These are phyloP conservation scores for Propithecus perrieri DNA, from an alignment of 2,797 vertebrate genomes.

Conservation along the genomic window DNA sequence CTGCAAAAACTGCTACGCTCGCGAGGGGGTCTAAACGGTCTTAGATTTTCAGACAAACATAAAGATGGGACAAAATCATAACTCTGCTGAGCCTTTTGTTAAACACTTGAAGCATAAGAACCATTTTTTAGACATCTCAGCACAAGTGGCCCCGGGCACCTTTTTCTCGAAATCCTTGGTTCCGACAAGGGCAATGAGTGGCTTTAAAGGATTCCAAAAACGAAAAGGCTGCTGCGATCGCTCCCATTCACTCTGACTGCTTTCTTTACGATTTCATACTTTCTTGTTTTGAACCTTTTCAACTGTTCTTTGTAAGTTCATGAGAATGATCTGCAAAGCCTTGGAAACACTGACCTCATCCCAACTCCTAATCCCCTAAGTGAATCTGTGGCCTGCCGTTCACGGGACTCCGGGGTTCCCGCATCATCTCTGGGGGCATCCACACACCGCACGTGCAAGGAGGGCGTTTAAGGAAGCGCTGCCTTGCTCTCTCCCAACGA, in stretches of 20 bases:
- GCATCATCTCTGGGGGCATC: not conserved
- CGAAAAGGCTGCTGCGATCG: fast-evolving
- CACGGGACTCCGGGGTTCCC: not conserved
- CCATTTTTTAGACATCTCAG: conserved; percentile 38
- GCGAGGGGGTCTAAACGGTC: conserved; percentile 49
- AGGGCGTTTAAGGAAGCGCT: not conserved
- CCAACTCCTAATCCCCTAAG: not conserved
- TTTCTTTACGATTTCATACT: not conserved
- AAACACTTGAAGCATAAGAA: conserved; percentile 54
- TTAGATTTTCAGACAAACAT: conserved; percentile 55
- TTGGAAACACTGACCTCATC: not conserved
- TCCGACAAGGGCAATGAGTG: not conserved
- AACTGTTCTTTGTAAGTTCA: not conserved
- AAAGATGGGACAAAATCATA: conserved; percentile 56
- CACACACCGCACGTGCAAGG: fast-evolving
- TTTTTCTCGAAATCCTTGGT: conserved; percentile 55
- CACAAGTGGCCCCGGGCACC: conserved; percentile 46
- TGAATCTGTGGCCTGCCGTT: not conserved
- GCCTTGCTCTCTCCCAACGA: not conserved
- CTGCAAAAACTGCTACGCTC: conserved; percentile 54
- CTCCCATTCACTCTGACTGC: no score
- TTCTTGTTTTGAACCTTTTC: not conserved
- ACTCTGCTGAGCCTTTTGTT: conserved; percentile 59
- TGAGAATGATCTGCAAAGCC: not conserved
- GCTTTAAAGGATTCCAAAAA: not conserved